These are phyloP conservation scores for Drosophila grimshawi DNA, from an alignment of 1,140 invertebrate species.

Conservation along the genomic window DNA sequence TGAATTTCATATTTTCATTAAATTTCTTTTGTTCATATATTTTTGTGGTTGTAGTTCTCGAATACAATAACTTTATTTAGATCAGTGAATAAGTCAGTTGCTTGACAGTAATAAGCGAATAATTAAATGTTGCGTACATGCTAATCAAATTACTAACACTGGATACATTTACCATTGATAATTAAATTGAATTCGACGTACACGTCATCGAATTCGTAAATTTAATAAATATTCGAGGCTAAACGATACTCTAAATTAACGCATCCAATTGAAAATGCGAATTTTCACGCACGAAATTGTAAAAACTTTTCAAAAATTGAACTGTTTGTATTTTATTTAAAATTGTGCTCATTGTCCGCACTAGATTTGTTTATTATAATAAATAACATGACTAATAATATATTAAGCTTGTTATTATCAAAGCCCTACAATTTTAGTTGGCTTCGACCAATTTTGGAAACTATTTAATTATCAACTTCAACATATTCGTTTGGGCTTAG, in stretches of 20 bases:
- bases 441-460: neutral
- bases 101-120: slow-evolving; percentile 20
- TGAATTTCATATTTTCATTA: neutral
- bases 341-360: slow-evolving; percentile 20
- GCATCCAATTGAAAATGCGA: slow-evolving; percentile 56
- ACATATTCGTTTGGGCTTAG: neutral
- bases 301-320: slow-evolving; percentile 17
- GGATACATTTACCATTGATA: slow-evolving; percentile 38
- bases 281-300: slow-evolving; percentile 19
- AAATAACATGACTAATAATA: slow-evolving; percentile 14
- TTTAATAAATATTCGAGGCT: slow-evolving; percentile 56
- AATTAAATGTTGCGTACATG: slow-evolving; percentile 26
- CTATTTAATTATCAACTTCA: neutral
- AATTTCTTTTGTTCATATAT: slow-evolving; percentile 10
- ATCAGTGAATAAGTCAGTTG: too few relatives aligned
- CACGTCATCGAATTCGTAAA: slow-evolving; percentile 38
- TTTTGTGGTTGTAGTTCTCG: slow-evolving; percentile 13
- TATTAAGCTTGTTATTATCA: neutral
- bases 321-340: slow-evolving; percentile 34
- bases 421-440: neutral
- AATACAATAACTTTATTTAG: slow-evolving; percentile 13
- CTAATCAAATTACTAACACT: slow-evolving; percentile 36
- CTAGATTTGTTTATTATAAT: neutral
- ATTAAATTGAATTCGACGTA: slow-evolving; percentile 54
- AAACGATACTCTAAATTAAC: slow-evolving; percentile 39